Evolutionary conservation across 2,888 invertebrate species (phyloP).

Genomic region (Tachina fera): DNA sequence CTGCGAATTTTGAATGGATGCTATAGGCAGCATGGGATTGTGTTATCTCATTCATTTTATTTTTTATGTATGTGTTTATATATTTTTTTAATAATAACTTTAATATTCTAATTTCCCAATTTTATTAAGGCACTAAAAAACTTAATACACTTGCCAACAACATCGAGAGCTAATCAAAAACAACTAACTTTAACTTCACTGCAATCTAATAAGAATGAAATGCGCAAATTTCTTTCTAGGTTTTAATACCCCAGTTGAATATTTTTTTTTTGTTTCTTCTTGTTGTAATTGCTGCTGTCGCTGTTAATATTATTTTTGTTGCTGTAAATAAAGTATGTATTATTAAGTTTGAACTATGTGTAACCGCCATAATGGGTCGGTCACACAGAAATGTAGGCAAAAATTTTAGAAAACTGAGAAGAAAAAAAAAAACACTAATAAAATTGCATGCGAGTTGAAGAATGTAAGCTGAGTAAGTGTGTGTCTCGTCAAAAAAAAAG

Average conservation of each 20-base stretch:
- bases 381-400: constrained; percentile 69
- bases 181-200: not conserved
- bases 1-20: no score
- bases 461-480: not conserved
- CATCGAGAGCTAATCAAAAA: not conserved
- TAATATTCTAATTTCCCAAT: not conserved
- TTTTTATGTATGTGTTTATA: no score
- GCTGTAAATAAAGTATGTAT: constrained; percentile 64
- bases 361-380: constrained; percentile 71
- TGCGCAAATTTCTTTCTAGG: not conserved
- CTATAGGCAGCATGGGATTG: no score
- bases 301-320: constrained; percentile 45
- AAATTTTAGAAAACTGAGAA: constrained; percentile 16
- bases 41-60: no score
- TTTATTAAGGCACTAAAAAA: not conserved
- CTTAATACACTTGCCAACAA: not conserved
- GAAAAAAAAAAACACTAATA: not conserved
- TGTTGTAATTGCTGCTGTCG: not conserved
- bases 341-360: constrained; percentile 71
- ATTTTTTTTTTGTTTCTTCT: not conserved
- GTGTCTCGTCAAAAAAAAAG: constrained; percentile 17
- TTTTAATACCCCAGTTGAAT: not conserved
- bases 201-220: constrained; percentile 20
- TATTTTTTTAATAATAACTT: not conserved
- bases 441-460: constrained; percentile 64